Evolutionary conservation across 2,888 invertebrate genomes (phyloP).

Genomic region (Lasioglossum lativentre): DNA sequence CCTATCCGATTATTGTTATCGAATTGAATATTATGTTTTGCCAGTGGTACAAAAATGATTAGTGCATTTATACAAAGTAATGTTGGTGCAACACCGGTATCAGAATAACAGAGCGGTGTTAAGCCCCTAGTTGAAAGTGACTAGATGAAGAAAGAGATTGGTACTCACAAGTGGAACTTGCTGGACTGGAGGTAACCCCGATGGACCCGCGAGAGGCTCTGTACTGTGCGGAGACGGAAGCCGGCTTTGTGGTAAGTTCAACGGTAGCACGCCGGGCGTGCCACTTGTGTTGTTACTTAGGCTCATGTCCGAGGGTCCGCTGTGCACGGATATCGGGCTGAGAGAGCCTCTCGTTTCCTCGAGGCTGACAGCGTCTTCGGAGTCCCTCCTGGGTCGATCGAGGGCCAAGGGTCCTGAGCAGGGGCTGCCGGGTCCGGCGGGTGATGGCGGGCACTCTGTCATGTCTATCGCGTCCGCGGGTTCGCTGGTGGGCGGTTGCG

Average conservation of each 20-base stretch:
- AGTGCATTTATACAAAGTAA: too few relatives aligned
- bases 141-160: neutral
- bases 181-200: constrained; percentile 94
- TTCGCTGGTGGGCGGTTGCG: constrained; percentile 73
- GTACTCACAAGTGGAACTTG: constrained; percentile 93
- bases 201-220: constrained; percentile 92
- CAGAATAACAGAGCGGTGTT: too few relatives aligned
- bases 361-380: constrained; percentile 81
- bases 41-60: too few relatives aligned
- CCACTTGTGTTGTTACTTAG: constrained; percentile 85
- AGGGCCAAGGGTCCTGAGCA: constrained; percentile 84
- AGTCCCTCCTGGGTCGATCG: constrained; percentile 81
- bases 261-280: constrained; percentile 77
- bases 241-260: constrained; percentile 81
- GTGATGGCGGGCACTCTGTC: constrained; percentile 74
- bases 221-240: constrained; percentile 89
- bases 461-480: constrained; percentile 78
- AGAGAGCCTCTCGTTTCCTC: constrained; percentile 82
- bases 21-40: too few relatives aligned
- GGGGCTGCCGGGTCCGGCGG: constrained; percentile 79
- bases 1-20: neutral
- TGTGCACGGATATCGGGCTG: constrained; percentile 84
- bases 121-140: neutral
- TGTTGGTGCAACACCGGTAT: too few relatives aligned
- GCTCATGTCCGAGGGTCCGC: constrained; percentile 87